phyloP scores from a whole-genome alignment of 1,140 invertebrate species.

The Tribolium castaneum region DNA sequence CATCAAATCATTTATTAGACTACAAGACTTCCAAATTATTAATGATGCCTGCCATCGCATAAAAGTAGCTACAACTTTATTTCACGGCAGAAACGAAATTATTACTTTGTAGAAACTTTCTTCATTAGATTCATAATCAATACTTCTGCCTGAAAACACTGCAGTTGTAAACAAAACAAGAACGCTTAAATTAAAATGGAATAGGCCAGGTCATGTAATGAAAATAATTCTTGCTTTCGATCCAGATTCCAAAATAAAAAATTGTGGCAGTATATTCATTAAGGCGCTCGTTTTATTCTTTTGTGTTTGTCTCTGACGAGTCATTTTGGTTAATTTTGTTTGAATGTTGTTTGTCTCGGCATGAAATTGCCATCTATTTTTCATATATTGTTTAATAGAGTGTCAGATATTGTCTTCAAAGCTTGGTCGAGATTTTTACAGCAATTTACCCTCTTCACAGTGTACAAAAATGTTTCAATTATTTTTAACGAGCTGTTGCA shows the following conservation, averaged over 20 bases:
- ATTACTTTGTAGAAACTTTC: background rate
- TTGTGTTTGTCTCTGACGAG: background rate
- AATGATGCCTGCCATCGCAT: slow-evolving; percentile 29
- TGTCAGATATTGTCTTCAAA: slow-evolving; percentile 21
- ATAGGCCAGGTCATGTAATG: background rate
- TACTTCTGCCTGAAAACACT: background rate
- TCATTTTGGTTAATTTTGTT: slow-evolving; percentile 9
- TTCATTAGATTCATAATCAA: background rate
- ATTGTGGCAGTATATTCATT: too few relatives aligned
- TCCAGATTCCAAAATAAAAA: too few relatives aligned
- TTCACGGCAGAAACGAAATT: slow-evolving; percentile 5
- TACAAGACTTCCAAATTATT: slow-evolving; percentile 8
- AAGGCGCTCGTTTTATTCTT: background rate
- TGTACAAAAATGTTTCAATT: slow-evolving; percentile 30
- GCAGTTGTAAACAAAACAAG: background rate
- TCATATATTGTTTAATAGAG: slow-evolving; percentile 18
- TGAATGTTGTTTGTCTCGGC: background rate
- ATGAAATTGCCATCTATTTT: slow-evolving; percentile 1
- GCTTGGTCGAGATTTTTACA: slow-evolving; percentile 13
- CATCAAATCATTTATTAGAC: slow-evolving; percentile 28
- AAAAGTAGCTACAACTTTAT: slow-evolving; percentile 24
- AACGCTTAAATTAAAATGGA: background rate
- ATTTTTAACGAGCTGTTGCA: slow-evolving; percentile 28
- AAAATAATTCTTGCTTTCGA: slow-evolving; percentile 5
- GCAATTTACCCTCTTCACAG: slow-evolving; percentile 30